Conservation (phyloP, 53 echinoderm and acorn worm genomes). For the Paracentrotus lividus region DNA sequence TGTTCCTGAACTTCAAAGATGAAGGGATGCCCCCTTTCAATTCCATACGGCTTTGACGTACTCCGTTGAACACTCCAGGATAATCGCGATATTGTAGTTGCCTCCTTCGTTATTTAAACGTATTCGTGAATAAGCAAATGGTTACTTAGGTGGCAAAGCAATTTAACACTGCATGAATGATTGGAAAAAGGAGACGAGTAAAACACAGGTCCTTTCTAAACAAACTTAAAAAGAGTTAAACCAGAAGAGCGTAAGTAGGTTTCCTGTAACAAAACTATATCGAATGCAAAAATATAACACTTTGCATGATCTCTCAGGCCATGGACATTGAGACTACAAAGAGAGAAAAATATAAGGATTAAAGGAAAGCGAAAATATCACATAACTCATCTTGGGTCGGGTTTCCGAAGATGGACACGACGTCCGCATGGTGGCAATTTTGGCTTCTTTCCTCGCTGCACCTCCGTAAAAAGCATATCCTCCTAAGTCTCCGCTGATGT, state of each 20-base stretch:
- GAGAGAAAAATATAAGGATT: background rate
- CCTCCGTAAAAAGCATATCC: too few relatives aligned
- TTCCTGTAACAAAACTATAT: conserved; percentile 65
- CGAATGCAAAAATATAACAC: conserved; percentile 26
- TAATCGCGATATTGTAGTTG: background rate
- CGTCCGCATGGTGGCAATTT: background rate
- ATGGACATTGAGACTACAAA: conserved; percentile 29
- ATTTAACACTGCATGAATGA: too few relatives aligned
- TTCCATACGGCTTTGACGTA: background rate
- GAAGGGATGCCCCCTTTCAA: conserved; percentile 4
- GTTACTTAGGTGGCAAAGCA: conserved; percentile 19
- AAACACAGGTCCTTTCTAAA: conserved; percentile 48
- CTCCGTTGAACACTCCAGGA: conserved; percentile 30
- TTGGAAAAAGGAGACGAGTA: conserved; percentile 17
- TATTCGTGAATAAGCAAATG: too few relatives aligned
- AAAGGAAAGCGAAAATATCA: background rate
- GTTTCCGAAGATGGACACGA: background rate
- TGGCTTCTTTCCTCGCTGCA: background rate
- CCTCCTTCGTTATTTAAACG: too few relatives aligned
- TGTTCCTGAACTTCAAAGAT: background rate
- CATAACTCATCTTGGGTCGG: background rate
- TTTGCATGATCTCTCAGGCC: conserved; percentile 38
- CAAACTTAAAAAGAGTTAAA: conserved; percentile 32
- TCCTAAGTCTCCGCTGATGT: too few relatives aligned
- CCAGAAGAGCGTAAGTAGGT: background rate